These are phyloP conservation scores for Pachycephala philippinensis DNA, from an alignment of 2,113 vertebrate genomes.

Conservation along the genomic window DNA sequence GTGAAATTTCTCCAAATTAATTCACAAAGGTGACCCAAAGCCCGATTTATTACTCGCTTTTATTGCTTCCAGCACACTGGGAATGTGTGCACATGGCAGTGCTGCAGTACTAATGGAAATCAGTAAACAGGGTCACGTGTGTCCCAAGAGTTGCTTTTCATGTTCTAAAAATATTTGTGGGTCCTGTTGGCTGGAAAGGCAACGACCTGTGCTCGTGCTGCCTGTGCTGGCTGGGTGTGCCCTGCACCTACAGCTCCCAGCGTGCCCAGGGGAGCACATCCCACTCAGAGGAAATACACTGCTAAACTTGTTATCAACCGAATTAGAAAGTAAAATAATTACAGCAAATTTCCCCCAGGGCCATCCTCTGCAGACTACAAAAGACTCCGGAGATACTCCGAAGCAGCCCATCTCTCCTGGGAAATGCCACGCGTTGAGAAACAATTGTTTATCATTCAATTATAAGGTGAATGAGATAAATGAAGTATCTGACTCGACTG, in stretches of 20 bases:
- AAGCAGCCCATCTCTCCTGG: not conserved
- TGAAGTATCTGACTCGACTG: not conserved
- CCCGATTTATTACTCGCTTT: not conserved
- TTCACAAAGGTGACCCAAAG: conserved; percentile 15
- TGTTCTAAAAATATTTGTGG: not conserved
- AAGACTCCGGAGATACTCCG: not conserved
- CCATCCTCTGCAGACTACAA: not conserved
- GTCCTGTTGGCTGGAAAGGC: not conserved
- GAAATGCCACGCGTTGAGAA: not conserved
- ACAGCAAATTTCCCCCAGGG: not conserved
- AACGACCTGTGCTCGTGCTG: not conserved
- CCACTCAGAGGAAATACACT: not conserved
- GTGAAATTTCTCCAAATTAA: not conserved
- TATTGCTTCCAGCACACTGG: not conserved
- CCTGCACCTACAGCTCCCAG: not conserved
- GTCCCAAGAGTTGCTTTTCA: not conserved
- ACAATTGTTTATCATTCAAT: not conserved
- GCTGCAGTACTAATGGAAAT: not conserved
- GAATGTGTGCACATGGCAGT: not conserved
- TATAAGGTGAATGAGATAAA: not conserved
- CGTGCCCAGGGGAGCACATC: not conserved
- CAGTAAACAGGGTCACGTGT: not conserved
- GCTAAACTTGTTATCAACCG: not conserved
- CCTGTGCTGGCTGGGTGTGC: not conserved
- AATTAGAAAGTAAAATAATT: not conserved